Evolutionary conservation across 2,888 invertebrate genomes (phyloP), one percentile per base, ranked within the genome.

Genomic region (Anarsia innoxiella): DNA sequence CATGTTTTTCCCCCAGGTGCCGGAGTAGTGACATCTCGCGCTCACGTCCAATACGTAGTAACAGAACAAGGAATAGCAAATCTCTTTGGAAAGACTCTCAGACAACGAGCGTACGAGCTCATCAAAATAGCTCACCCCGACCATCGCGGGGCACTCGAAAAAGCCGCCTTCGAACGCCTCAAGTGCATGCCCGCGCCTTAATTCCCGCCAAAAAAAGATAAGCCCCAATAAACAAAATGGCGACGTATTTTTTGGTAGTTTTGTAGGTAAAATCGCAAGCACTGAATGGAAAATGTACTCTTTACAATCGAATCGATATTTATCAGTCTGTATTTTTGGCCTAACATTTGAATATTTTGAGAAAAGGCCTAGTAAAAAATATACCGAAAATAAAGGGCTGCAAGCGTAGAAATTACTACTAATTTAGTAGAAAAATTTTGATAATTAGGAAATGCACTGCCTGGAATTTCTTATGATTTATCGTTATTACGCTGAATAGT

Each of bases 41-140:
- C 95, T 0, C 97, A 97, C 69, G 94, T 94, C 0, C 94, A 97
- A 68, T 97, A 97, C 69, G 88, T 97, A 2, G 97, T 97, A 1
- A 97, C 97, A 0, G 97, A 97, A 67, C 88, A 93, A 49, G 97
- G 97, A 10, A 92, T 97, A 49, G 97, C 97, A 0, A 86, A 90
- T 39, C 80, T 97, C 31, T 97, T 96, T 71, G 97, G 97, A 26
- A 95, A 94, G 75, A 92, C 91, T 10, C 86, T 97, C 35, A 87
- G 96, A 1, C 97, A 97, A 69, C 86, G 97, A 36, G 96, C 97
- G 2, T 90, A 96, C 71, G 96, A 91, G 42, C 87, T 97, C 2
- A 97, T 97, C 60, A 87, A 92, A 46, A 90, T 97, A 23, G 91
- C 97, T 1, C 96, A 97, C 71, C 97, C 97, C 0, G 88, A 94